phyloP scores from a whole-genome alignment of 92 coral and sea anemone genomes.

The Parazoanthus swiftii region DNA sequence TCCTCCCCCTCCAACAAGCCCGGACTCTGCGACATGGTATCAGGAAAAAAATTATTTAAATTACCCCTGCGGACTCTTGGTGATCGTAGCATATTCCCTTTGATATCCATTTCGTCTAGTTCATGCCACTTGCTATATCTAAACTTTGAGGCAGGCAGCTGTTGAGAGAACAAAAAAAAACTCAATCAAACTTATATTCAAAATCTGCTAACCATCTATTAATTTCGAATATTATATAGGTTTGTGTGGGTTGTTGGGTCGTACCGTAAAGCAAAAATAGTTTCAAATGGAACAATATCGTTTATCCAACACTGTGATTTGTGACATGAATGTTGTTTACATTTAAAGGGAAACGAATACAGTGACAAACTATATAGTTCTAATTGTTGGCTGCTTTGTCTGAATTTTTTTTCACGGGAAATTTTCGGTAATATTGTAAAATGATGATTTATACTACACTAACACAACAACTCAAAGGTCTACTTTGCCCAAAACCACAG shows the following conservation, averaged over 20 bases:
- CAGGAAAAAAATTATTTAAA: neutral
- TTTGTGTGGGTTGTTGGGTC: too few relatives aligned
- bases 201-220: neutral
- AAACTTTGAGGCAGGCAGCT: constrained; percentile 89
- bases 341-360: too few relatives aligned
- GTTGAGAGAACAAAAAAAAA: constrained; percentile 16
- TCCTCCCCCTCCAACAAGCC: neutral
- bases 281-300: neutral
- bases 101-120: constrained; percentile 87
- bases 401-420: neutral
- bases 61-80: constrained; percentile 93
- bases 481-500: neutral
- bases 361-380: too few relatives aligned
- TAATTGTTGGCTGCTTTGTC: too few relatives aligned
- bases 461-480: neutral
- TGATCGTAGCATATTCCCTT: constrained; percentile 92
- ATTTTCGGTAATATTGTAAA: neutral
- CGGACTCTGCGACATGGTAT: neutral
- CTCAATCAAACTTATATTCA: too few relatives aligned
- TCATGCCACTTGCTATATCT: constrained; percentile 99
- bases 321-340: neutral
- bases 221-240: neutral
- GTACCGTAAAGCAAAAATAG: neutral
- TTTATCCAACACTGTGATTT: neutral
- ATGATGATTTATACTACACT: too few relatives aligned